Conservation (phyloP, 2,797 vertebrate genomes). For the Balearica regulorum region DNA sequence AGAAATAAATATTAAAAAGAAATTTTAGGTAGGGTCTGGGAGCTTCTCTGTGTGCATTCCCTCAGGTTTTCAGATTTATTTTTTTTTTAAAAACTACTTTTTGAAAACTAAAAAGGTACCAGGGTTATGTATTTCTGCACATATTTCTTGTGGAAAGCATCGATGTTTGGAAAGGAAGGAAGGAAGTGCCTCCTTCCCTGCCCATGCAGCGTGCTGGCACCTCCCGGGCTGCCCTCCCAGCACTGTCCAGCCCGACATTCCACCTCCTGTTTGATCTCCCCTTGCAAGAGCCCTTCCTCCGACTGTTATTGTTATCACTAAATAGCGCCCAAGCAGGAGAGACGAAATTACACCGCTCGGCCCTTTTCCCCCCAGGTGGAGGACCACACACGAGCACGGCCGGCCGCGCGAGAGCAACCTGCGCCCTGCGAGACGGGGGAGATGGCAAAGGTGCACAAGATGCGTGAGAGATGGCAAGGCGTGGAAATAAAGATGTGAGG, state of each 20-base stretch:
- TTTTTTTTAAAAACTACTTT: background rate
- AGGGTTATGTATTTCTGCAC: background rate
- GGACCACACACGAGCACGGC: constrained; percentile 23
- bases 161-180: background rate
- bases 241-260: background rate
- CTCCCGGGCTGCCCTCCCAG: background rate
- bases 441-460: background rate
- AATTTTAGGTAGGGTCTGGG: background rate
- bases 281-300: background rate
- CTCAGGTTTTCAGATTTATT: background rate
- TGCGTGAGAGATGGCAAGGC: background rate
- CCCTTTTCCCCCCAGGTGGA: background rate
- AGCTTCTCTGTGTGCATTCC: background rate
- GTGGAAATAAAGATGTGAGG: background rate
- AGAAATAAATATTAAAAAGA: background rate
- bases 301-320: background rate
- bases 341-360: background rate
- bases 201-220: background rate
- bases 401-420: background rate
- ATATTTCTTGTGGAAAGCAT: background rate
- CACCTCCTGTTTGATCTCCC: background rate
- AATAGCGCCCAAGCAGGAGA: background rate
- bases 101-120: background rate
- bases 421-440: fast-evolving
- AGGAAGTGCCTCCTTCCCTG: background rate